Evolutionary conservation across 2,888 invertebrate species (phyloP), one percentile per base, ranked within the genome.

Genomic region (Diaphora mendica): DNA sequence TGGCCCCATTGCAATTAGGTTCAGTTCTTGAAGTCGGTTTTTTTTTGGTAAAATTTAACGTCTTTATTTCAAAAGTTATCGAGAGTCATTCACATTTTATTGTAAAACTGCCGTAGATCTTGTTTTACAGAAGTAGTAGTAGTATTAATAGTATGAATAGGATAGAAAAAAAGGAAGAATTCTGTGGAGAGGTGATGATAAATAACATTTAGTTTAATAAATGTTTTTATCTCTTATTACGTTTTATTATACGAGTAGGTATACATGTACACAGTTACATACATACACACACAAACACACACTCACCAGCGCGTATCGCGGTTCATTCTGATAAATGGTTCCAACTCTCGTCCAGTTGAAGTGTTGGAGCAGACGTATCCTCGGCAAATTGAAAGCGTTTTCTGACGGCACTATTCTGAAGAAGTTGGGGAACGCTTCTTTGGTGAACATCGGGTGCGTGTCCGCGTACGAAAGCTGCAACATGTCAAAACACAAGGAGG

Each of bases 281-380:
- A 48, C 4, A 7, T 11, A 39, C 39, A 39, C 39, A 11, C 39
- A 39, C 39, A 11, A 8, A 11, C 39, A 39, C 5, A 11, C 30
- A 26, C 96, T 96, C 91, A 98, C 98, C 96, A 99, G 94, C 7
- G 99, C 98, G 91, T 99, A 99, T 92, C 99, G 96, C 0, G 99
- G 99, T 86, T 99, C 98, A 91, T 99, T 99, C 93, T 99, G 99
- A 91, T 99, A 99, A 79, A 99, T 97, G 3, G 99, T 99, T 3
- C 99, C 99, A 55, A 99, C 99, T 77, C 98, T 96, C 0, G 99
- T 99, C 99, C 99, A 99, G 94, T 99, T 99, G 96, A 99, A 99
- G 86, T 98, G 97, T 89, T 97, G 97, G 81, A 99, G 96, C 51
- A 99, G 96, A 9, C 98, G 97, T 72, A 99, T 96, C 44, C 99